Conservation (phyloP, 2,888 invertebrate species). For the Norana najaformis region DNA sequence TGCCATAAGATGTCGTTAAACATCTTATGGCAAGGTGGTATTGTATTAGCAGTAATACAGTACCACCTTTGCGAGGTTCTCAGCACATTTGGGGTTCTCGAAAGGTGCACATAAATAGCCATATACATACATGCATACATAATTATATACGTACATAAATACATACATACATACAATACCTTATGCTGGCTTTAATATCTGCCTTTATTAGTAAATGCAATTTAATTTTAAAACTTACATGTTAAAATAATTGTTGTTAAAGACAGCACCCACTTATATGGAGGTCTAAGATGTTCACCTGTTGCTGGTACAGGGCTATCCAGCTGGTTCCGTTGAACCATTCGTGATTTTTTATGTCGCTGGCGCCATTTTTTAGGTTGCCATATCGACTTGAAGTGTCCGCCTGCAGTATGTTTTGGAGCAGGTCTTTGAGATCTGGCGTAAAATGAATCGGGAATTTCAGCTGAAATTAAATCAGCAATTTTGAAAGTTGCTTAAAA, state of each 20-base stretch:
- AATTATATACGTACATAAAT: too few relatives aligned
- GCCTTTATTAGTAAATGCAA: too few relatives aligned
- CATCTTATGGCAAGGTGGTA: too few relatives aligned
- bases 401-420: slow-evolving; percentile 77
- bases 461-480: slow-evolving; percentile 68
- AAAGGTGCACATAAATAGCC: too few relatives aligned
- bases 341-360: slow-evolving; percentile 95
- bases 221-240: too few relatives aligned
- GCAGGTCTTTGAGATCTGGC: slow-evolving; percentile 83
- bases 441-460: slow-evolving; percentile 39
- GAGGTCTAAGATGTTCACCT: slow-evolving; percentile 63
- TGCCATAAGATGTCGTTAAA: too few relatives aligned
- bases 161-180: too few relatives aligned
- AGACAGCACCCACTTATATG: not conserved
- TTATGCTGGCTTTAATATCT: too few relatives aligned
- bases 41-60: too few relatives aligned
- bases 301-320: slow-evolving; percentile 96
- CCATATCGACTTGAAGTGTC: slow-evolving; percentile 91
- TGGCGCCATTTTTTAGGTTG: slow-evolving; percentile 94
- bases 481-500: not conserved
- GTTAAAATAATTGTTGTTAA: not conserved
- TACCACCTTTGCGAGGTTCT: too few relatives aligned
- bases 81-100: too few relatives aligned
- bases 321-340: slow-evolving; percentile 97
- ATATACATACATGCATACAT: too few relatives aligned